Evolutionary conservation across 2,113 vertebrate genomes (phyloP).

Genomic region (Chrysochloris asiatica): DNA sequence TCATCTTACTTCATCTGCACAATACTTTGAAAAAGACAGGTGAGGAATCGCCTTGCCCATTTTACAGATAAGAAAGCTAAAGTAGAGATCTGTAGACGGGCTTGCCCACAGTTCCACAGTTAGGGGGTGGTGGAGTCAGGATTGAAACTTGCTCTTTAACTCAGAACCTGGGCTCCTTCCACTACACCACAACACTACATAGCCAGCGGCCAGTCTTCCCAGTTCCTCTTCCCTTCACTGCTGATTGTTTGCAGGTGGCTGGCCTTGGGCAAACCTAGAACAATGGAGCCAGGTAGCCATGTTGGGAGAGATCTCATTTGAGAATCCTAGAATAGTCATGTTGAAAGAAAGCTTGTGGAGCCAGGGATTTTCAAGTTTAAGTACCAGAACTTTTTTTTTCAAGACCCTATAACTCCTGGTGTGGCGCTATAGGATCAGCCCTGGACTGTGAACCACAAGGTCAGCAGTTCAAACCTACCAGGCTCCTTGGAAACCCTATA

Average conservation of each 20-base stretch:
- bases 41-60: neutral
- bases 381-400: neutral
- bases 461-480: neutral
- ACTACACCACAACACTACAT: conserved; percentile 27
- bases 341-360: neutral
- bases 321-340: neutral
- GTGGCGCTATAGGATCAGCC: neutral
- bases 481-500: neutral
- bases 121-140: neutral
- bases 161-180: neutral
- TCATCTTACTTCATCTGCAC: neutral
- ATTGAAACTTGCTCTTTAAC: neutral
- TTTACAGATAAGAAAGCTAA: neutral
- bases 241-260: neutral
- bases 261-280: neutral
- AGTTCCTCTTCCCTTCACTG: neutral
- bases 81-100: neutral
- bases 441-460: neutral
- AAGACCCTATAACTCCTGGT: neutral
- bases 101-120: neutral
- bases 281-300: neutral
- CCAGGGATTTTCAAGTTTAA: neutral
- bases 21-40: neutral
- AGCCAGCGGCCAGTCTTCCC: neutral
- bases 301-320: neutral